Evolutionary conservation across 2,888 invertebrate genomes (phyloP).

Genomic region (Fragum fragum): DNA sequence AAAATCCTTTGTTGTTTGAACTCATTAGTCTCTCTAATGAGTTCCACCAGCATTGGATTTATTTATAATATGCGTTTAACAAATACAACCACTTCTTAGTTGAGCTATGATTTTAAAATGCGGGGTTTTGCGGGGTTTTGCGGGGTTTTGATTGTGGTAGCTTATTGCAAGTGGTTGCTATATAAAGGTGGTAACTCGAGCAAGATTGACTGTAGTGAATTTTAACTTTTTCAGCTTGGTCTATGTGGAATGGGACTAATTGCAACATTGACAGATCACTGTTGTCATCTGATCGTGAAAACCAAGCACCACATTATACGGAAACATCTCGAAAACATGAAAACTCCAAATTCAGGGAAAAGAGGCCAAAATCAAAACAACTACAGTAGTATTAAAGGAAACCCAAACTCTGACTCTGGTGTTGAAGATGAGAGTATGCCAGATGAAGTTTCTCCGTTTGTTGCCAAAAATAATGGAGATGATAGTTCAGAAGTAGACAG

Average conservation of each 20-base stretch:
- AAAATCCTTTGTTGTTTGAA: too few species aligned
- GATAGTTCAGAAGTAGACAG: conserved; percentile 38
- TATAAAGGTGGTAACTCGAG: too few species aligned
- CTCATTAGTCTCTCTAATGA: too few species aligned
- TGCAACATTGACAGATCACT: conserved; percentile 83
- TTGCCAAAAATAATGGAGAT: conserved; percentile 23
- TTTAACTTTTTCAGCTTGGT: conserved; percentile 80
- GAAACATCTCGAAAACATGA: conserved; percentile 35
- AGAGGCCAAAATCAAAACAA: neutral
- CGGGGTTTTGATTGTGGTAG: too few species aligned
- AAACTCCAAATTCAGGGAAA: conserved; percentile 18
- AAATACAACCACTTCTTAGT: too few species aligned
- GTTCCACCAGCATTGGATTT: too few species aligned
- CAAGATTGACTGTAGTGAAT: too few species aligned
- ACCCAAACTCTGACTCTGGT: conserved; percentile 20
- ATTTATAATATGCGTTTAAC: too few species aligned
- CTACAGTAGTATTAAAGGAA: conserved; percentile 25
- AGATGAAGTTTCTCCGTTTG: conserved; percentile 28
- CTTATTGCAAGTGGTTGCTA: too few species aligned
- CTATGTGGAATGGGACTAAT: conserved; percentile 79
- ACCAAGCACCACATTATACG: conserved; percentile 81
- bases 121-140: too few species aligned
- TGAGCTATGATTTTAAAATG: too few species aligned
- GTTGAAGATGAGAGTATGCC: conserved; percentile 22
- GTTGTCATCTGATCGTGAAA: conserved; percentile 83